Evolutionary conservation across 2,797 vertebrate species (phyloP), one percentile per base, ranked within the genome.

Genomic region (Discoglossus pictus): DNA sequence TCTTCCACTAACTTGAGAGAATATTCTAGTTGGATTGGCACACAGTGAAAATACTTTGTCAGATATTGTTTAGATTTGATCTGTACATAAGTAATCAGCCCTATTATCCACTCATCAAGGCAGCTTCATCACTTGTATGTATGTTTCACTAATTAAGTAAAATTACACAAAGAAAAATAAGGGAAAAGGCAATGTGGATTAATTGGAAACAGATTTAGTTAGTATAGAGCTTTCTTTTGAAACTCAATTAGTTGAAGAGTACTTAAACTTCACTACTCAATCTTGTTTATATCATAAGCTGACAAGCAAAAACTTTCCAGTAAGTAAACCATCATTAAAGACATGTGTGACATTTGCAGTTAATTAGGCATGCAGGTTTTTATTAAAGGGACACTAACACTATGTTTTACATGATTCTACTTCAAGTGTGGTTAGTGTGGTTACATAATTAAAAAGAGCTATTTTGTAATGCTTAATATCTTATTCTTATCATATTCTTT

Each of bases 131-230:
- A 18, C 27, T 6, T 16, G 25, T 53, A 15, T 15, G 10, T 17
- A 35, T 35, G 27, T 34, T 20, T 35, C 7, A 34, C 27, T 53
- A 53, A 53, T 53, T 53, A 53, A 18, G 25, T 53, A 35, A 18
- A 53, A 53, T 53, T 25, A 17, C 27, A 53, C 27, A 10, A 34
- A 2, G 5, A 52, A 34, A 31, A 18, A 34, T 16, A 35, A 20
- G 18, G 18, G 2, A 46, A 21, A 46, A 9, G 10, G 21, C 5
- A 5, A 15, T 15, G 24, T 31, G 6, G 44, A 47, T 47, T 47
- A 47, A 47, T 47, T 47, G 44, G 11, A 47, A 11, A 47, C 44
- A 53, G n/a, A 53, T 53, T 52, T 52, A 34, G 35, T 15, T 27
- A 27, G 47, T 2, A 25, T 9, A 5, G 7, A 4, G 1, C 35